Evolutionary conservation across 1,140 invertebrate species (phyloP).

Genomic region (Zophobas morio): DNA sequence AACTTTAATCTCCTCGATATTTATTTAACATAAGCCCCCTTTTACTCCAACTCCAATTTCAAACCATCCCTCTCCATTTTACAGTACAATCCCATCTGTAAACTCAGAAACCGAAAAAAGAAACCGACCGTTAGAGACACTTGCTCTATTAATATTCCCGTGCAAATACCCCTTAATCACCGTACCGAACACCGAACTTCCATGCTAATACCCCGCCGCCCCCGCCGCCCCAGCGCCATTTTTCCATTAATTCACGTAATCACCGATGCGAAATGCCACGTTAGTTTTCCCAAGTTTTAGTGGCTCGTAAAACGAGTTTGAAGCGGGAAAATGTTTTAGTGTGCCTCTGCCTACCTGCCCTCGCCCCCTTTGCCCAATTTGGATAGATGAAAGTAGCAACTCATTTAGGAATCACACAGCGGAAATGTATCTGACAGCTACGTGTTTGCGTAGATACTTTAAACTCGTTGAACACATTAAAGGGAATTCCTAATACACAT

Average conservation of each 20-base stretch:
- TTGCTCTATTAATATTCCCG: too few species aligned
- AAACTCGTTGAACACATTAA: not conserved
- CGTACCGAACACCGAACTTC: too few species aligned
- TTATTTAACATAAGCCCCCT: too few species aligned
- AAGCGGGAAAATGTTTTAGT: slow-evolving; percentile 22
- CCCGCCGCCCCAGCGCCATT: not conserved
- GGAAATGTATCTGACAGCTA: slow-evolving; percentile 12
- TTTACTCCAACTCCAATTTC: too few species aligned
- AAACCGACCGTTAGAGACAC: too few species aligned
- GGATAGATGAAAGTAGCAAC: not conserved
- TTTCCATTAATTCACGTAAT: slow-evolving; percentile 28
- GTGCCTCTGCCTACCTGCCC: slow-evolving; percentile 4
- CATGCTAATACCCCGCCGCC: not conserved
- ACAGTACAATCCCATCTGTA: too few species aligned
- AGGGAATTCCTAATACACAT: not conserved
- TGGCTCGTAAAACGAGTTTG: slow-evolving; percentile 20
- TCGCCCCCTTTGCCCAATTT: not conserved
- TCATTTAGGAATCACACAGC: not conserved
- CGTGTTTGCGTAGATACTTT: slow-evolving; percentile 8
- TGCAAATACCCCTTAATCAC: too few species aligned
- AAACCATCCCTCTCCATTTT: too few species aligned
- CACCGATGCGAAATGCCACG: slow-evolving; percentile 12
- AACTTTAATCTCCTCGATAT: too few species aligned
- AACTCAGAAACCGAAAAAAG: too few species aligned
- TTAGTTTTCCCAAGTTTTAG: slow-evolving; percentile 29